Evolutionary conservation across 2,888 invertebrate species (phyloP), one percentile per base, ranked within the genome.

Genomic region (Drosophila rellima): DNA sequence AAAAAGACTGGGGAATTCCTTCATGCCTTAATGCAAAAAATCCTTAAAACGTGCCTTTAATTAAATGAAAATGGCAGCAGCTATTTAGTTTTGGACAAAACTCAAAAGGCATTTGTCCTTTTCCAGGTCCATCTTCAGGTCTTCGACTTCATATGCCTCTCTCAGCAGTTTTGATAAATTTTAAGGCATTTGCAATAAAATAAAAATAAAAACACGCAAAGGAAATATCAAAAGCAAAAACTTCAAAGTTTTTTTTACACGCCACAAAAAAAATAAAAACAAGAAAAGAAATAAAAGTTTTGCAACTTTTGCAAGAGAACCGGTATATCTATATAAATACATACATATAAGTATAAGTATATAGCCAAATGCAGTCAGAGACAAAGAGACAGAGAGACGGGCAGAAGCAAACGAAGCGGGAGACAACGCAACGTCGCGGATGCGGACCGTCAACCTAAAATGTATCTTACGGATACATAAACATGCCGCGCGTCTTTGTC

Each of bases 391-490:
- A 39, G 11, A 48, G 42, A 60, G 57, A 47, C 37, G 52, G 55
- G 45, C 47, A 29, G 52, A 62, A 23, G 31, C 40, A 69, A 47
- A 62, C 66, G 67, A 42, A 60, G 48, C 48, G 67, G 18, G 50
- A 52, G 65, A 70, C 70, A 51, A 26, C 20, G 26, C 26, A 26
- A 47, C 63, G 40, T 65, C 55, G 76, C 67, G 66, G 62, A 65
- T 65, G 69, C 70, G 55, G 56, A 61, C 63, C 75, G 69, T 66
- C 70, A 76, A 70, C 72, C 79, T 54, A 77, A 86, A 84, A 82
- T 78, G 82, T 85, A 81, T 85, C 87, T 81, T 81, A 78, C 82
- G 81, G 83, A 85, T 82, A 83, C 85, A 83, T 85, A 85, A 83
- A 81, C 85, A 84, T 79, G 82, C 78, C 74, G 82, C 80, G 68